Conservation (phyloP, 2,888 invertebrate genomes). For the Lepidocyrtinus sp. region DNA sequence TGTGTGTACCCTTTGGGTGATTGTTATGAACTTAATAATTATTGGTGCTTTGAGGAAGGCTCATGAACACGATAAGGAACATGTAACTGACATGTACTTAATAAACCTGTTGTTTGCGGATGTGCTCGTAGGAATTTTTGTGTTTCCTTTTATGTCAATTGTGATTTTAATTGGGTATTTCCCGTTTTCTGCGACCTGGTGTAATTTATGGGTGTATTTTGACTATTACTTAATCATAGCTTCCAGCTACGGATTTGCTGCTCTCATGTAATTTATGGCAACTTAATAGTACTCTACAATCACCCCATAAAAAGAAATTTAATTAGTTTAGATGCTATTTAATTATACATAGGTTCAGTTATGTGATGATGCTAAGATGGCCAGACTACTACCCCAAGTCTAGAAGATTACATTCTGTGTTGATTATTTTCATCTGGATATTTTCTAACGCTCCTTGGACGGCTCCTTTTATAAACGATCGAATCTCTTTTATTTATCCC, state of each 20-base stretch:
- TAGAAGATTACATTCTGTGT: slow-evolving; percentile 45
- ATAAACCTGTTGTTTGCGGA: slow-evolving; percentile 63
- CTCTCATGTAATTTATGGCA: slow-evolving; percentile 57
- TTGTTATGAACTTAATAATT: slow-evolving; percentile 61
- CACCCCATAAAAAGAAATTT: no score
- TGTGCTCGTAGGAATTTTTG: slow-evolving; percentile 63
- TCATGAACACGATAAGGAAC: slow-evolving; percentile 46
- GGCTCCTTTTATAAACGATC: slow-evolving; percentile 51
- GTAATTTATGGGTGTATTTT: slow-evolving; percentile 66
- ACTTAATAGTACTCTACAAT: slow-evolving; percentile 3
- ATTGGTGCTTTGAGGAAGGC: slow-evolving; percentile 60
- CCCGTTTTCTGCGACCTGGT: slow-evolving; percentile 58
- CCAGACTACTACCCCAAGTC: slow-evolving; percentile 56
- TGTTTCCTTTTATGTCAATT: slow-evolving; percentile 68
- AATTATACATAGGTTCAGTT: slow-evolving; percentile 51
- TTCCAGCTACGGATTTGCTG: slow-evolving; percentile 61
- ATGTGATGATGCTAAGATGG: slow-evolving; percentile 64
- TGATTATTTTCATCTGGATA: slow-evolving; percentile 54
- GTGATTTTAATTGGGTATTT: slow-evolving; percentile 66
- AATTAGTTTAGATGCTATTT: not conserved
- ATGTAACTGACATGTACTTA: slow-evolving; percentile 61
- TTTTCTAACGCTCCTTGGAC: slow-evolving; percentile 60
- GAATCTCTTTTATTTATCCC: slow-evolving; percentile 49
- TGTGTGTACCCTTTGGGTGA: slow-evolving; percentile 60
- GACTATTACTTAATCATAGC: slow-evolving; percentile 68